These are phyloP conservation scores for Globodera ellingtonae DNA, from an alignment of 1,140 invertebrate species.

Conservation along the genomic window DNA sequence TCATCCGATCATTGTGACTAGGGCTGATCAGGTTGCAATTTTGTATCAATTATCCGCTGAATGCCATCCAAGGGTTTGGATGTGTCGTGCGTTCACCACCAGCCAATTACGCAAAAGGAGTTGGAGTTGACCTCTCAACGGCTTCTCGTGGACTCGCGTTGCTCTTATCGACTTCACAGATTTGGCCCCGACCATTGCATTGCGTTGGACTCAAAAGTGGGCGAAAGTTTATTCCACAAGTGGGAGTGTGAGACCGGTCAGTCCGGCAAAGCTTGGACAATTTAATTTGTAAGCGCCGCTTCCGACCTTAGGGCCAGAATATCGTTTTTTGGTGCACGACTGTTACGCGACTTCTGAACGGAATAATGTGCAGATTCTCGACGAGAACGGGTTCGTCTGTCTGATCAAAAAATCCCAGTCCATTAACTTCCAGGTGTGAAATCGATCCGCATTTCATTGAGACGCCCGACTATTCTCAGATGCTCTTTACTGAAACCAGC, in stretches of 20 bases:
- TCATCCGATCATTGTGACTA: constrained; percentile 62
- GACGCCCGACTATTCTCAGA: constrained; percentile 57
- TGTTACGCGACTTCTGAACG: constrained; percentile 56
- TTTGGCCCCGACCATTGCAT: constrained; percentile 58
- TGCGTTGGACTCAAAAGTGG: constrained; percentile 63
- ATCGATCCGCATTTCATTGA: constrained; percentile 61
- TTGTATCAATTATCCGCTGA: background rate
- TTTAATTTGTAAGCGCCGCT: background rate
- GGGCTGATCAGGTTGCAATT: constrained; percentile 51
- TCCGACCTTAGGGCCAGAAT: constrained; percentile 55
- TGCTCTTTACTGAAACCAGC: constrained; percentile 30
- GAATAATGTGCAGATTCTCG: constrained; percentile 56
- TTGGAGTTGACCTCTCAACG: constrained; percentile 45
- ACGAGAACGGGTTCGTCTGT: constrained; percentile 51
- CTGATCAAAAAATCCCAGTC: background rate
- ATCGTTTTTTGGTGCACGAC: constrained; percentile 63
- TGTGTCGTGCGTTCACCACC: constrained; percentile 51
- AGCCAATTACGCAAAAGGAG: constrained; percentile 49
- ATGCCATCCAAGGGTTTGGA: constrained; percentile 32
- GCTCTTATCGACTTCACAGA: constrained; percentile 54
- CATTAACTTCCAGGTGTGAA: constrained; percentile 52
- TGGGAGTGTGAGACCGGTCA: constrained; percentile 61
- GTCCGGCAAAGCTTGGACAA: constrained; percentile 17
- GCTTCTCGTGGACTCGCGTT: constrained; percentile 50
- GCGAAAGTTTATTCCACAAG: constrained; percentile 60